These are phyloP conservation scores for Ciconia stormi DNA, from an alignment of 2,113 vertebrate species.

Conservation along the genomic window DNA sequence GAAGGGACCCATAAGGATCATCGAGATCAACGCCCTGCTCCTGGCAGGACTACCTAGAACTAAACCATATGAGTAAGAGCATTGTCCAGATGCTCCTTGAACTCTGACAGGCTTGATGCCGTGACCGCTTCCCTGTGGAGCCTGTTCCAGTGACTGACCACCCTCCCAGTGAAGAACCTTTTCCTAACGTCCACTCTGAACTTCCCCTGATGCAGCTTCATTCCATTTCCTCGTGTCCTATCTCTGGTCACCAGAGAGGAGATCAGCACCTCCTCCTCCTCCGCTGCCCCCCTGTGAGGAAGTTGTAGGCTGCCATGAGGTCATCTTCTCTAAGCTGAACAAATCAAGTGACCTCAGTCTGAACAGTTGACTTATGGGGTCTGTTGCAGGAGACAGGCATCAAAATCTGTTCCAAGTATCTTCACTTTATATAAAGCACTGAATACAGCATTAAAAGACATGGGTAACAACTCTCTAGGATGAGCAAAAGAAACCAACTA, in stretches of 20 bases:
- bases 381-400: background rate
- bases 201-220: background rate
- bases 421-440: background rate
- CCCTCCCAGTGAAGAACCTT: background rate
- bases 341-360: background rate
- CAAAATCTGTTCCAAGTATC: background rate
- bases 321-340: background rate
- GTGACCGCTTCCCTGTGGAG: background rate
- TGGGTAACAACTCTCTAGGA: background rate
- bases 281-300: rapidly evolving
- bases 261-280: background rate
- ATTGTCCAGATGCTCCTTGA: background rate
- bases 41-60: background rate
- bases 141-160: rapidly evolving
- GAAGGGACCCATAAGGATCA: background rate
- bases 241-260: background rate
- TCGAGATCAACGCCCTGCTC: background rate
- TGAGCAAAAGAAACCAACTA: background rate
- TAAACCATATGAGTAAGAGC: background rate
- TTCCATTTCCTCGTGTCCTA: background rate
- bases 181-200: background rate
- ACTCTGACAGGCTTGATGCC: background rate
- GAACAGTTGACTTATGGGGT: background rate
- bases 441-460: background rate
- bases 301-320: background rate